Evolutionary conservation across 1,140 invertebrate species (phyloP), one percentile per base, ranked within the genome.

Genomic region (Tribolium castaneum): DNA sequence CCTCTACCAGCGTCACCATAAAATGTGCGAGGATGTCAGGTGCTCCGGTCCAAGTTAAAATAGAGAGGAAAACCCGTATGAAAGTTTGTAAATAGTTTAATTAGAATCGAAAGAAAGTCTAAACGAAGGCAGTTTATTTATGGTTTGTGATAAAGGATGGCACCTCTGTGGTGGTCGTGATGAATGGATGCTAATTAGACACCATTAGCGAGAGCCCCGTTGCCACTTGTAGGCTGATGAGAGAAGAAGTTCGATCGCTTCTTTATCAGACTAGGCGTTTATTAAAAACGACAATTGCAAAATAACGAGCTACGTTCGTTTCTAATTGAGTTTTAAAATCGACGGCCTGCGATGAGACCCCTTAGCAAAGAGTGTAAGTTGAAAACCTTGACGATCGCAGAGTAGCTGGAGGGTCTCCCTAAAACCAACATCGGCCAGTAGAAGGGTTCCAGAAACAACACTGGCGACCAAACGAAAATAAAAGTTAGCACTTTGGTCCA

Each of bases 21-120:
- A 80, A 82, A 71, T 80, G 79, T 80, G 66, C 49, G 77, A 80
- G 22, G 75, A 79, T 70, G 79, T 73, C 81, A 80, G 81, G 80
- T 84, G 83, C 80, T 35, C 9, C 10, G 54, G 22, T 59, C 54
- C 54, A 35, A 30, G 59, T 66, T 66, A 14, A 66, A 66, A 66
- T 66, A 66, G 25, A 66, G 22, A 22, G n/a, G 22, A 35, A 34
- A n/a, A 66, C 14, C 59, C 14, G n/a, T 30, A 66, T 66, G 3
- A 22, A 12, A n/a, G 5, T 59, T 25, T 10, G 13, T 59, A 59
- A 66, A 66, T 9, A 35, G 59, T 66, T 66, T 66, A 66, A 66
- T 66, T 66, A 35, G 30, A 35, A 66, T 66, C 59, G 12, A 39
- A 35, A 3, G 10, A n/a, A 30, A 35, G 54, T 22, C 16, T 59